A percentile compares a stretch with the other conserved stretches of the same genome.
phyloP scores from a whole-genome alignment of 2,113 vertebrate genomes.

The Chamaea fasciata region DNA sequence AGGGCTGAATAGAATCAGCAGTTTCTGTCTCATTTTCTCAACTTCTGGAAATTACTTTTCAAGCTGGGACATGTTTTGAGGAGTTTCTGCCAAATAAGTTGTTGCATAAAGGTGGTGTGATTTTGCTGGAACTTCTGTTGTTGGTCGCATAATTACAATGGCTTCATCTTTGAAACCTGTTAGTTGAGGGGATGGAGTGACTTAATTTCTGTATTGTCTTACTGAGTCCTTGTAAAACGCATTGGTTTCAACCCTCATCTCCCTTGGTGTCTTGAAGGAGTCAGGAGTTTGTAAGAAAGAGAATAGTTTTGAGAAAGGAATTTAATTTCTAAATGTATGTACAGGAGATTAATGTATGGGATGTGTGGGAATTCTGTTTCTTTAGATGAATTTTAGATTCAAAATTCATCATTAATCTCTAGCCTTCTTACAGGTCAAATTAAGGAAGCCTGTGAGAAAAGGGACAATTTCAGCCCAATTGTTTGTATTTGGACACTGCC shows the following conservation, averaged over 20 bases:
- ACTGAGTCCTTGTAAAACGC: neutral
- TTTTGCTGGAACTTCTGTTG: neutral
- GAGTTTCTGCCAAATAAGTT: neutral
- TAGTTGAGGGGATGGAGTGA: neutral
- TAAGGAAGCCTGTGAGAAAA: neutral
- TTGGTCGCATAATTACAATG: neutral
- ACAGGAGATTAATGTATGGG: neutral
- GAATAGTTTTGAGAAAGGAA: neutral
- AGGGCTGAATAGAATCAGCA: neutral
- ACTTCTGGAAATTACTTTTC: slow-evolving; percentile 16
- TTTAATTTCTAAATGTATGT: fast-evolving
- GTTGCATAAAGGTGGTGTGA: neutral
- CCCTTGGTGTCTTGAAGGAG: neutral
- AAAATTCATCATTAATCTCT: neutral
- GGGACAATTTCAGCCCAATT: fast-evolving
- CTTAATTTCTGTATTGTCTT: neutral
- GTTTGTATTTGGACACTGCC: neutral
- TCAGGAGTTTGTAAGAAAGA: neutral
- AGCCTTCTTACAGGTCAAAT: neutral
- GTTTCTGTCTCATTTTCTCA: neutral
- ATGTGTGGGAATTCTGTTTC: neutral
- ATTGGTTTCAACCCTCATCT: neutral
- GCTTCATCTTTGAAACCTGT: neutral
- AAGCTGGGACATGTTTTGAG: neutral
- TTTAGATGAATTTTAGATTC: neutral